Evolutionary conservation across 2,797 vertebrate species (phyloP).

Genomic region (Dicrostonyx torquatus): DNA sequence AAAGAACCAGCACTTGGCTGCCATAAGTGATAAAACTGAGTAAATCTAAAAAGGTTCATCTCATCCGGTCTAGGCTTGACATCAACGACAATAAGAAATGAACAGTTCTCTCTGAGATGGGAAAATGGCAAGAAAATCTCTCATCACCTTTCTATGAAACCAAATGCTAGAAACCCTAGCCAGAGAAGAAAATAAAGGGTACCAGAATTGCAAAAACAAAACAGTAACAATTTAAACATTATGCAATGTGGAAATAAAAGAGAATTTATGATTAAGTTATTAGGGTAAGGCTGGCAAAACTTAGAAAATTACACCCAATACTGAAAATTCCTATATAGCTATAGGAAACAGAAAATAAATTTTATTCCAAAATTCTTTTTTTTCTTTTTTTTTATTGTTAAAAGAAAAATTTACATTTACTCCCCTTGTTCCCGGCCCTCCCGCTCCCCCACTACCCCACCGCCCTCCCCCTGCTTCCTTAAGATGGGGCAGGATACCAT

Average conservation of each 20-base stretch:
- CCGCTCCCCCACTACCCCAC: too few species aligned
- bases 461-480: too few species aligned
- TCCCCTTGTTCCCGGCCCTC: too few species aligned
- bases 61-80: neutral
- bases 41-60: neutral
- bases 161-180: conserved; percentile 12
- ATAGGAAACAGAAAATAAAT: neutral
- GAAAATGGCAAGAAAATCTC: conserved; percentile 16
- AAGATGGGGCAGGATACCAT: too few species aligned
- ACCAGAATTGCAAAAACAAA: conserved; percentile 17
- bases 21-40: neutral
- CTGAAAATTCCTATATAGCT: conserved; percentile 9
- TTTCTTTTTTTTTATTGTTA: too few species aligned
- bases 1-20: neutral
- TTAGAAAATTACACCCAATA: neutral
- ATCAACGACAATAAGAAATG: neutral
- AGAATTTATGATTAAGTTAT: conserved; percentile 25
- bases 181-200: neutral
- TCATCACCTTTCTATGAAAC: neutral
- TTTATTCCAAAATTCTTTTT: conserved; percentile 17
- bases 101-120: neutral
- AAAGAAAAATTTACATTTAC: too few species aligned
- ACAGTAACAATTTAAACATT: conserved; percentile 20
- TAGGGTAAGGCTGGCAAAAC: conserved; percentile 6
- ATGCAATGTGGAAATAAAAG: neutral